Percentiles rank a stretch among this genome's conserved stretches.
phyloP scores from a whole-genome alignment of 2,113 vertebrate species.

The Hyaena hyaena region DNA sequence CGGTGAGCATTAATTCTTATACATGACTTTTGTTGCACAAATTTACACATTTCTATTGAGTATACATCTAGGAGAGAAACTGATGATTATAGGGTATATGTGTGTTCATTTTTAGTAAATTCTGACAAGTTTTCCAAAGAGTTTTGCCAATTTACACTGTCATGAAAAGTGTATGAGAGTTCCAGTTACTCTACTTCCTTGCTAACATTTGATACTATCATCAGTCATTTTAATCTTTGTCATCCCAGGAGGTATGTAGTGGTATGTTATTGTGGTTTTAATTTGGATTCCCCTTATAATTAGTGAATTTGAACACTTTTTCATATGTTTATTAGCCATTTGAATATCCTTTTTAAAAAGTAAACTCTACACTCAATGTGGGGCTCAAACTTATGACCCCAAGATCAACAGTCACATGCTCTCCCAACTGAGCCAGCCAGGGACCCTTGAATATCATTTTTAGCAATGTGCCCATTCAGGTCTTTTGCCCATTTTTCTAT shows the following conservation, averaged over 20 bases:
- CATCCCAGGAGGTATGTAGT: not conserved
- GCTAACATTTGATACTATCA: not conserved
- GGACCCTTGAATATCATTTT: not conserved
- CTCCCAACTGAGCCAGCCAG: not conserved
- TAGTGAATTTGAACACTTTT: not conserved
- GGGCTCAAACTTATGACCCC: not conserved
- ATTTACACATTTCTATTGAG: not conserved
- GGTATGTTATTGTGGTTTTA: not conserved
- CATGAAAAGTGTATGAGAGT: not conserved
- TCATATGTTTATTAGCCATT: not conserved
- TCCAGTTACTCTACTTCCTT: not conserved
- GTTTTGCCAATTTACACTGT: not conserved
- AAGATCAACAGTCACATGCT: not conserved
- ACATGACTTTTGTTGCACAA: not conserved
- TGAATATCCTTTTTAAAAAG: not conserved
- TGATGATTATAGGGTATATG: not conserved
- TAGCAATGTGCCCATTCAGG: not conserved
- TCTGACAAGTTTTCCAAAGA: not conserved
- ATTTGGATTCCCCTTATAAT: not conserved
- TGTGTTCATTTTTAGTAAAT: not conserved
- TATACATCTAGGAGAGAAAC: not conserved
- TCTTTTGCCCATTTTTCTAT: not conserved
- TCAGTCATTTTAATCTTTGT: not conserved
- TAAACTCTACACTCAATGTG: not conserved
- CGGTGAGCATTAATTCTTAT: not conserved